Base-by-base conservation (phyloP, 2,888 invertebrate genomes). In the Philopedon plagiatum region DNA sequence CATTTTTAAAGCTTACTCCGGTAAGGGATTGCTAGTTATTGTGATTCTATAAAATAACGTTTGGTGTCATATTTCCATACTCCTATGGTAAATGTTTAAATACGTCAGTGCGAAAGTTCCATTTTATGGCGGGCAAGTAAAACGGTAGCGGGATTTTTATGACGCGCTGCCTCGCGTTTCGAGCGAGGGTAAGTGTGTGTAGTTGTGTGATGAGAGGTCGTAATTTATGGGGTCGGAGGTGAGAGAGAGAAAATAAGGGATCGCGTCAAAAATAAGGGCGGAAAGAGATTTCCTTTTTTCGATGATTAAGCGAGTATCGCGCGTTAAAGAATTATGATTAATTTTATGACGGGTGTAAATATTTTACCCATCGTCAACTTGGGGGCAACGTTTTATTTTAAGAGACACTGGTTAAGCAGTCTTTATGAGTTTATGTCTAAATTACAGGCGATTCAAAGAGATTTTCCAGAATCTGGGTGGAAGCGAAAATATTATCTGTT, bases 191-290 rank as follows among this genome's bases (percentile, higher is more conserved):
- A 71, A 74, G 74, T 74, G 74, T 74, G 74, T 74, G 74, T 73
- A 73, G 70, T 74, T 74, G 70, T 70, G 74, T 72, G 74, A 75
- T 75, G 74, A 75, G 71, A 75, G 74, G 68, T 71, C 74, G 71
- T 71, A 71, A 75, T 75, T 75, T 75, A 75, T 75, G 61, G 57
- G 74, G 68, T 61, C 65, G 69, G 70, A 74, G 70, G 74, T 74
- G 74, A 74, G 65, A 46, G 65, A 46, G 54, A 58, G 54, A 63
- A 73, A 73, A 68, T 73, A 73, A 67, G 68, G 60, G 68, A 65
- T 66, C 58, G 60, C 56, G 54, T 51, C 34, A 23, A 62, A 39
- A 57, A 39, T 57, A 57, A 37, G 37, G 23, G 57, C 7, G 23
- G 21, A 57, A 57, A 15, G n/a, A 41, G 3, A 41, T n/a, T 13